A percentile compares a stretch with the other conserved stretches of the same genome.
These are phyloP conservation scores for Megalurothrips usitatus DNA, from an alignment of 2,888 invertebrate genomes.

Conservation along the genomic window DNA sequence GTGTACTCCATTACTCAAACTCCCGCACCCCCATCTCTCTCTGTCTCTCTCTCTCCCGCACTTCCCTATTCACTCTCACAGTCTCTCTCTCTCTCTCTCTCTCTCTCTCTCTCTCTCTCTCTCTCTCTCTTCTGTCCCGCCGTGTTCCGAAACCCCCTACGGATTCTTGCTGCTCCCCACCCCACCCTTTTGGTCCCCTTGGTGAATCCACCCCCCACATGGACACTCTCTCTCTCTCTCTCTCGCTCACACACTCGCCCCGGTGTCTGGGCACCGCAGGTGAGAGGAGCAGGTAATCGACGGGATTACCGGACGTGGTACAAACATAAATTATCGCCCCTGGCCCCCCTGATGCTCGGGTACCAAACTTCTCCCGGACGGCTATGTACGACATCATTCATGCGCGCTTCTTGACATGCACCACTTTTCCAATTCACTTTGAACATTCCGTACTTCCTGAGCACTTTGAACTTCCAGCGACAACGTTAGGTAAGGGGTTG, in stretches of 20 bases:
- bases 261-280: constrained; percentile 11
- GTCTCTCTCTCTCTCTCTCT: too few relatives aligned
- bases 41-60: constrained; percentile 23
- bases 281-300: constrained; percentile 10
- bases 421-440: too few relatives aligned
- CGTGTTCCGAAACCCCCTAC: not conserved
- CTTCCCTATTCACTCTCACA: not conserved
- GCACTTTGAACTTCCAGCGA: too few relatives aligned
- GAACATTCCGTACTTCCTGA: too few relatives aligned
- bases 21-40: constrained; percentile 10
- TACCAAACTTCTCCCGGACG: not conserved
- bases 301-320: constrained; percentile 13
- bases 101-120: too few relatives aligned
- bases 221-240: not conserved
- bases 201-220: too few relatives aligned
- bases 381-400: too few relatives aligned
- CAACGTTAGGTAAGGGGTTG: too few relatives aligned
- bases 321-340: not conserved
- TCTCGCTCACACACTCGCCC: not conserved
- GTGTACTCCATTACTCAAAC: constrained; percentile 26
- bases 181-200: not conserved
- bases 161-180: constrained; percentile 16
- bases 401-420: too few relatives aligned
- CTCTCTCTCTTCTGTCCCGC: not conserved
- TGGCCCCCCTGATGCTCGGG: too few relatives aligned